Evolutionary conservation across 2,888 invertebrate species (phyloP).

Genomic region (Loripinus fragilis): DNA sequence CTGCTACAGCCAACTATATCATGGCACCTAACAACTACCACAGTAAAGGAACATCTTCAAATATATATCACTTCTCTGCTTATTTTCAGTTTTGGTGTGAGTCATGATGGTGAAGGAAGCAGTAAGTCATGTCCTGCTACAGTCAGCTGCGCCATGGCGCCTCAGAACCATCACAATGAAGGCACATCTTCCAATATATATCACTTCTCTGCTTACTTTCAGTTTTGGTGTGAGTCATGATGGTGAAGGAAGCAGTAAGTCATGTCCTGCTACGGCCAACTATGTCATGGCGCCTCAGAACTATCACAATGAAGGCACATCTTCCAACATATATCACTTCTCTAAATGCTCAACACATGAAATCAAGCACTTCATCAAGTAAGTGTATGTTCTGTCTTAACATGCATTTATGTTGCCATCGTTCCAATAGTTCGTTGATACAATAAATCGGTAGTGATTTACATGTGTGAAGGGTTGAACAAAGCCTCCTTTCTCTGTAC

Average conservation of each 20-base stretch:
- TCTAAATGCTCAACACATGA: conserved; percentile 72
- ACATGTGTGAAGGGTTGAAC: no score
- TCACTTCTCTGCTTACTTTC: conserved; percentile 65
- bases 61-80: conserved; percentile 76
- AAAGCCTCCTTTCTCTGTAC: no score
- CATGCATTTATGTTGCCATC: no score
- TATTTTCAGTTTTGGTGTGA: conserved; percentile 72
- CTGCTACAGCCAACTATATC: conserved; percentile 67
- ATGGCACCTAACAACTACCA: conserved; percentile 73
- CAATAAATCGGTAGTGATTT: no score
- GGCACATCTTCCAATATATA: conserved; percentile 68
- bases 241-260: conserved; percentile 62
- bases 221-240: conserved; percentile 77
- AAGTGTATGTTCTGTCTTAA: no score
- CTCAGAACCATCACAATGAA: conserved; percentile 58
- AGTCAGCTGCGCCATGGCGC: conserved; percentile 76
- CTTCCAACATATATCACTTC: conserved; percentile 72
- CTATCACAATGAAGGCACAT: conserved; percentile 49
- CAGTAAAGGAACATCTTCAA: conserved; percentile 53
- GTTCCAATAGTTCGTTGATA: no score
- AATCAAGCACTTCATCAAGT: conserved; percentile 66
- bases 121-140: conserved; percentile 65
- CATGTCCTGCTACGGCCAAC: conserved; percentile 68
- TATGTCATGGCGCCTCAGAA: conserved; percentile 76
- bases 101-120: conserved; percentile 72